Evolutionary conservation across 2,113 vertebrate genomes (phyloP).

Genomic region (Ctenomys sociabilis): DNA sequence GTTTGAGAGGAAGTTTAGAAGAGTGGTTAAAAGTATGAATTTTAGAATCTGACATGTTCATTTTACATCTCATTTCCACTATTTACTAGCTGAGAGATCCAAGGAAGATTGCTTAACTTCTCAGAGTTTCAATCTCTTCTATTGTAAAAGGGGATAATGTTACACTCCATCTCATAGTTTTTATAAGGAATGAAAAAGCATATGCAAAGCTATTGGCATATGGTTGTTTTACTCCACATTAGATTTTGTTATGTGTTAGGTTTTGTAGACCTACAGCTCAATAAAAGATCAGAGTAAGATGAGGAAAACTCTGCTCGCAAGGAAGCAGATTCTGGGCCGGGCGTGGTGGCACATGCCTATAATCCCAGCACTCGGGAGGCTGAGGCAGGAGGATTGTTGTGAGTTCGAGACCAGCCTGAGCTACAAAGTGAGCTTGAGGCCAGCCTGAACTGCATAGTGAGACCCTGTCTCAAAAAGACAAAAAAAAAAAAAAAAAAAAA

Average conservation of each 20-base stretch:
- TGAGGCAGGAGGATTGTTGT: no score
- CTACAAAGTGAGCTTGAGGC: no score
- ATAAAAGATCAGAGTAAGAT: constrained; percentile 10
- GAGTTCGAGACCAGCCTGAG: no score
- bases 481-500: no score
- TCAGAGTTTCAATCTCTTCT: neutral
- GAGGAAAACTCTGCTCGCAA: neutral
- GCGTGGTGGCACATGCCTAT: no score
- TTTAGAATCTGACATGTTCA: neutral
- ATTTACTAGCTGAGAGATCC: neutral
- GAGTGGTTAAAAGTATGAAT: neutral
- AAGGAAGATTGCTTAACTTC: constrained; percentile 37
- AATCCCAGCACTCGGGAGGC: no score
- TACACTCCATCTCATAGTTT: neutral
- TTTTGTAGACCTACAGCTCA: neutral
- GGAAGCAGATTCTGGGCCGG: neutral
- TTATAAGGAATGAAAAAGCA: neutral
- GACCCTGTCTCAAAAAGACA: no score
- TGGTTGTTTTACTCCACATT: constrained; percentile 1
- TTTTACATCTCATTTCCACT: constrained; percentile 23
- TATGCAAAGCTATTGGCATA: neutral
- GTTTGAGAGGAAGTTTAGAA: constrained; percentile 26
- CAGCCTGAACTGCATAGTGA: no score
- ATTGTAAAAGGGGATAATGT: neutral
- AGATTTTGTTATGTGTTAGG: neutral